Conservation (phyloP, 2,113 vertebrate species). For the Alethe castanea region DNA sequence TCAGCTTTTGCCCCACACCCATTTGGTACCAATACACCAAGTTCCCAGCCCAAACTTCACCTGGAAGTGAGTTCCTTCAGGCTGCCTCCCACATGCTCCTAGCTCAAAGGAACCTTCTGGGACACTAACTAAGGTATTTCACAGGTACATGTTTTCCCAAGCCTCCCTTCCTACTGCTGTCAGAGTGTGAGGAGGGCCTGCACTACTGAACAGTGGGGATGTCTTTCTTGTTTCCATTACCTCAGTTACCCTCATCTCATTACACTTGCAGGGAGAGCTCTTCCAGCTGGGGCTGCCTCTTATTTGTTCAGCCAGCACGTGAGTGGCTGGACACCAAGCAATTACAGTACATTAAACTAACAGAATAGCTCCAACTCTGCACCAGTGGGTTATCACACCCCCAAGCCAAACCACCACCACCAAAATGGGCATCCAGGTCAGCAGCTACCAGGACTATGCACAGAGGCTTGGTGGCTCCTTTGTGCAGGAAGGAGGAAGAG, state of each 20-base stretch:
- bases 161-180: not conserved
- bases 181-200: not conserved
- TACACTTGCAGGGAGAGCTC: not conserved
- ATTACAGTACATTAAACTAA: not conserved
- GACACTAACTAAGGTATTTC: not conserved
- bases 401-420: not conserved
- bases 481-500: not conserved
- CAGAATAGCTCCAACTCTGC: not conserved
- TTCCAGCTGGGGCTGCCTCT: not conserved
- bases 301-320: not conserved
- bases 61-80: not conserved
- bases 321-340: not conserved
- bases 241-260: not conserved
- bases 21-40: not conserved
- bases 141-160: not conserved
- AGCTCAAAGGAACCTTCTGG: not conserved
- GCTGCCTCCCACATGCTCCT: not conserved
- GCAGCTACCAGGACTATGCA: not conserved
- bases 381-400: not conserved
- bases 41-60: not conserved
- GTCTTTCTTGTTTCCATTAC: not conserved
- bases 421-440: rapidly evolving
- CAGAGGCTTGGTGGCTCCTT: not conserved
- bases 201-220: not conserved
- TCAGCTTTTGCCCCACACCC: not conserved